A percentile compares a stretch with the other conserved stretches of the same genome.
phyloP scores from a whole-genome alignment of 2,113 vertebrate species.

The Seriola rivoliana region DNA sequence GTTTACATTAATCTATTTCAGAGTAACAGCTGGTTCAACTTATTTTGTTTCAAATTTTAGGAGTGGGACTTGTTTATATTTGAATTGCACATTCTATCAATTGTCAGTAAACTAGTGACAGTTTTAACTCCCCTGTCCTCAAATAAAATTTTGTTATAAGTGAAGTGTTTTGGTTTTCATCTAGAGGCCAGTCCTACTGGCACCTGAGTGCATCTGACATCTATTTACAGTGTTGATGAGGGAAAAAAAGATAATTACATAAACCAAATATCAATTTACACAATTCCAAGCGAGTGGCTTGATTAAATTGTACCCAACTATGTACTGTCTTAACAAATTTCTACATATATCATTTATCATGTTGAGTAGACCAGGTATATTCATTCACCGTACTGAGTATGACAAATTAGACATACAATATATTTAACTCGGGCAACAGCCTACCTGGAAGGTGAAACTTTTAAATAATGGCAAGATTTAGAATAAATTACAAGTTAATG shows the following conservation, averaged over 20 bases:
- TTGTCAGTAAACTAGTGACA: not conserved
- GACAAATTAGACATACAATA: not conserved
- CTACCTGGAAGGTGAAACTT: not conserved
- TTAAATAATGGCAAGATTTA: not conserved
- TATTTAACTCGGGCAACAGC: not conserved
- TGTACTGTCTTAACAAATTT: not conserved
- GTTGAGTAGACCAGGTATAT: not conserved
- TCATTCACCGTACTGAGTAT: not conserved
- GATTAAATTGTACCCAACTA: not conserved
- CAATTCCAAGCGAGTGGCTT: not conserved
- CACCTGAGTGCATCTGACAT: not conserved
- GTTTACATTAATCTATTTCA: conserved; percentile 4
- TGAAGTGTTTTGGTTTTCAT: conserved; percentile 1
- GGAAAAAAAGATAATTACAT: not conserved
- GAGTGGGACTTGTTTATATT: not conserved
- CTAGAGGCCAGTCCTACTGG: not conserved
- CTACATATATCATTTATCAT: not conserved
- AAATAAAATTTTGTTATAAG: not conserved
- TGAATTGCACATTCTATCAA: not conserved
- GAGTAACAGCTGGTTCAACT: not conserved
- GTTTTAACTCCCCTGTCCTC: not conserved
- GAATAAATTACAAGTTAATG: not conserved
- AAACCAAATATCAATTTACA: not conserved
- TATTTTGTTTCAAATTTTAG: not conserved
- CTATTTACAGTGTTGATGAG: not conserved